phyloP scores from a whole-genome alignment of 2,888 invertebrate genomes.

The Vesta saturnalis region DNA sequence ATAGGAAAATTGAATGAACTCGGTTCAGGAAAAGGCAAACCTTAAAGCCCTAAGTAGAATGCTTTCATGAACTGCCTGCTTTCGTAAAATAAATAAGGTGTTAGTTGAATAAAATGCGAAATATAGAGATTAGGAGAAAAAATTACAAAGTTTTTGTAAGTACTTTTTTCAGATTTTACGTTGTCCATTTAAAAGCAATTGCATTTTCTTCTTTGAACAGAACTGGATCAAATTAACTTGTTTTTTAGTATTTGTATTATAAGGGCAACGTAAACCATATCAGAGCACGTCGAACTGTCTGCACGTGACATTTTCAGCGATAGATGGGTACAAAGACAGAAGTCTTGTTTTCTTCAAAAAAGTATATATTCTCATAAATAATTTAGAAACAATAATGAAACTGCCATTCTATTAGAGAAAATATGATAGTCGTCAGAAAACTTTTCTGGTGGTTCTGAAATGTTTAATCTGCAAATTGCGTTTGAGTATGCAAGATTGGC shows the following conservation, averaged over 20 bases:
- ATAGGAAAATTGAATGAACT: no score
- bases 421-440: background rate
- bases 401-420: no score
- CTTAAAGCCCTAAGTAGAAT: no score
- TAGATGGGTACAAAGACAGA: slow-evolving; percentile 24
- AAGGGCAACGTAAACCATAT: slow-evolving; percentile 24
- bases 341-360: slow-evolving; percentile 13
- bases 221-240: background rate
- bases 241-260: slow-evolving; percentile 22
- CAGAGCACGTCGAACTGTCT: slow-evolving; percentile 27
- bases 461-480: no score
- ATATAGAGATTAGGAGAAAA: no score
- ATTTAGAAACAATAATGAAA: background rate
- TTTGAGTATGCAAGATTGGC: background rate
- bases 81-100: no score
- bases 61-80: no score
- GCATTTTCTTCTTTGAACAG: background rate
- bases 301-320: slow-evolving; percentile 29
- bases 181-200: background rate
- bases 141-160: no score
- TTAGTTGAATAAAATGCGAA: no score
- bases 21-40: no score
- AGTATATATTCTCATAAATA: background rate
- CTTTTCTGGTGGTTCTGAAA: no score
- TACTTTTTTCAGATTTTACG: no score